Conservation (phyloP, 1,140 invertebrate genomes). For the Cotesia glomerata region DNA sequence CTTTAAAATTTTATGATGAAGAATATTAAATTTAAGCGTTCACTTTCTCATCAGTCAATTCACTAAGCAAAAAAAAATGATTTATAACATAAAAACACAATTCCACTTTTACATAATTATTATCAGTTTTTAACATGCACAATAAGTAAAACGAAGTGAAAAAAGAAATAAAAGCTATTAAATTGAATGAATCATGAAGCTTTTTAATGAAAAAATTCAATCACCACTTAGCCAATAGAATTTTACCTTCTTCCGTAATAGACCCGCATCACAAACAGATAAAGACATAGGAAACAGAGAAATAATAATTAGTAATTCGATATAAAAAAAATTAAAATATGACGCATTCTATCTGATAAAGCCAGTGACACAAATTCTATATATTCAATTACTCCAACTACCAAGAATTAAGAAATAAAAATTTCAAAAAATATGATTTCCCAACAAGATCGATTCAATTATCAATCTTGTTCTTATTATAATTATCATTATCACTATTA, state of each 20-base stretch:
- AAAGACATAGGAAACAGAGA: slow-evolving; percentile 62
- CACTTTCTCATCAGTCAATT: too few species aligned
- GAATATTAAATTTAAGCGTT: too few species aligned
- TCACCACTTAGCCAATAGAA: slow-evolving; percentile 43
- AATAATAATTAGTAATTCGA: slow-evolving; percentile 49
- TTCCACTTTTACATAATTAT: too few species aligned
- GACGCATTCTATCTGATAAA: slow-evolving; percentile 30
- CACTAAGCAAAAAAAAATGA: too few species aligned
- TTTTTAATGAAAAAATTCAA: neutral
- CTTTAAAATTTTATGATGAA: too few species aligned
- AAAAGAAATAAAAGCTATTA: too few species aligned
- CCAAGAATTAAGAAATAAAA: neutral
- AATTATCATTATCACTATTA: too few species aligned
- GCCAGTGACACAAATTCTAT: neutral
- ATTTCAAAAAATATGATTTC: neutral
- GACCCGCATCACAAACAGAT: slow-evolving; percentile 59
- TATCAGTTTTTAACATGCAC: too few species aligned
- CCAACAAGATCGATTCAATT: neutral
- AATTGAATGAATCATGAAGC: neutral
- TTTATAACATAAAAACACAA: too few species aligned
- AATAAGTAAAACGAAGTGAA: too few species aligned
- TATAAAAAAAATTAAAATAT: neutral
- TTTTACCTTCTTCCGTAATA: slow-evolving; percentile 64
- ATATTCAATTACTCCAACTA: neutral
- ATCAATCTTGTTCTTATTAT: too few species aligned